These are phyloP conservation scores for Agrilus cyanescens DNA, from an alignment of 2,888 invertebrate genomes.

Conservation along the genomic window DNA sequence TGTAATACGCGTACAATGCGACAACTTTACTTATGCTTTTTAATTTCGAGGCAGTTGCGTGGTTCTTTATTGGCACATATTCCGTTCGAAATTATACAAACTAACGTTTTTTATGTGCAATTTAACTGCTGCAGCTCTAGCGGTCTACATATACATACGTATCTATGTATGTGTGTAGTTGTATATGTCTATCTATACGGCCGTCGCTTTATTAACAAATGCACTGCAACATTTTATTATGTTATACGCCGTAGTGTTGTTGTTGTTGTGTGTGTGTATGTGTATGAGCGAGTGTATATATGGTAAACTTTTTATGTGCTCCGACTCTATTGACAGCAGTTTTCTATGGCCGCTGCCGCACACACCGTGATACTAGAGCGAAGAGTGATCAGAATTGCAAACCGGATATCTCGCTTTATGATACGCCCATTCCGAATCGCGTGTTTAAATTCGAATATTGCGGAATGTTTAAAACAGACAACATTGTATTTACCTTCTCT, in stretches of 20 bases:
- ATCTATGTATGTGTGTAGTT: too few species aligned
- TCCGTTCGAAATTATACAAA: neutral
- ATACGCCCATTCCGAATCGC: too few species aligned
- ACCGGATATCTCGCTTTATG: constrained; percentile 28
- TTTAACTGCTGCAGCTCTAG: neutral
- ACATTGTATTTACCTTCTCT: too few species aligned
- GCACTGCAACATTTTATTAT: constrained; percentile 25
- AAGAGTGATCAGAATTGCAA: constrained; percentile 31
- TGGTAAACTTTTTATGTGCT: constrained; percentile 31
- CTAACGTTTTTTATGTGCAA: neutral
- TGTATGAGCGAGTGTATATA: too few species aligned
- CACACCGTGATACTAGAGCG: too few species aligned
- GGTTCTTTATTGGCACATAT: neutral
- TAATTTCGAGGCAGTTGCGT: too few species aligned
- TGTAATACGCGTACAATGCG: too few species aligned
- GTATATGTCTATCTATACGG: too few species aligned
- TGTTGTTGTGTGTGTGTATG: too few species aligned
- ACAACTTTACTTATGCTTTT: too few species aligned
- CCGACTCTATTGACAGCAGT: constrained; percentile 28
- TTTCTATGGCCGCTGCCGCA: constrained; percentile 28
- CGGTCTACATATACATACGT: neutral
- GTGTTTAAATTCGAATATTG: too few species aligned
- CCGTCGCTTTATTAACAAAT: constrained; percentile 20
- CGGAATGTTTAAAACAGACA: too few species aligned
- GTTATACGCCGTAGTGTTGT: constrained; percentile 18